Conservation (phyloP, 2,888 invertebrate genomes). For the Troides helena region DNA sequence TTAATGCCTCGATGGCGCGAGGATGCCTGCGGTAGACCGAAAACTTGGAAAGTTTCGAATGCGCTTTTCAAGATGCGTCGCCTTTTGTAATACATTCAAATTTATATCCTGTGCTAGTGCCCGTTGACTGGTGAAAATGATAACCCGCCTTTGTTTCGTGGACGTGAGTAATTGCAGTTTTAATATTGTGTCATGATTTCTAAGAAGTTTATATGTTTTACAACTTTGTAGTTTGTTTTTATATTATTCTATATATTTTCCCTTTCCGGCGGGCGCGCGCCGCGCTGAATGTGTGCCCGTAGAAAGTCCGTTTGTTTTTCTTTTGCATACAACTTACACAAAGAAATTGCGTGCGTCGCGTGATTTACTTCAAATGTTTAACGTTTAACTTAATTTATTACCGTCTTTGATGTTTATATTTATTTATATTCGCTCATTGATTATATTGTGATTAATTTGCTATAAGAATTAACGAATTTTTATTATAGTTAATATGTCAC, state of each 20-base stretch:
- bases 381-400: background rate
- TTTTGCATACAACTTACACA: conserved; percentile 33
- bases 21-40: conserved; percentile 58
- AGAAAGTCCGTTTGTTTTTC: conserved; percentile 34
- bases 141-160: conserved; percentile 40
- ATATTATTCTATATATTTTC: background rate
- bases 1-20: conserved; percentile 49
- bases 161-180: conserved; percentile 48
- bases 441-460: too few relatives aligned
- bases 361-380: conserved; percentile 21
- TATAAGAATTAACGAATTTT: too few relatives aligned
- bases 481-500: too few relatives aligned
- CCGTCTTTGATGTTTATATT: too few relatives aligned
- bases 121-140: conserved; percentile 46
- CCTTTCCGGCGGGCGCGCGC: too few relatives aligned
- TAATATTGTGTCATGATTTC: conserved; percentile 6
- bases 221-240: background rate
- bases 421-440: too few relatives aligned
- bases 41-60: conserved; percentile 59
- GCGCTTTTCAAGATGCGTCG: conserved; percentile 45
- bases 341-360: conserved; percentile 44
- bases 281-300: conserved; percentile 10
- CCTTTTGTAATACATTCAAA: conserved; percentile 39
- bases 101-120: conserved; percentile 38
- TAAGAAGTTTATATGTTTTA: background rate